A percentile compares a stretch with the other conserved stretches of the same genome.
These are phyloP conservation scores for Diadegma fenestrale DNA, from an alignment of 2,888 invertebrate species.

Conservation along the genomic window DNA sequence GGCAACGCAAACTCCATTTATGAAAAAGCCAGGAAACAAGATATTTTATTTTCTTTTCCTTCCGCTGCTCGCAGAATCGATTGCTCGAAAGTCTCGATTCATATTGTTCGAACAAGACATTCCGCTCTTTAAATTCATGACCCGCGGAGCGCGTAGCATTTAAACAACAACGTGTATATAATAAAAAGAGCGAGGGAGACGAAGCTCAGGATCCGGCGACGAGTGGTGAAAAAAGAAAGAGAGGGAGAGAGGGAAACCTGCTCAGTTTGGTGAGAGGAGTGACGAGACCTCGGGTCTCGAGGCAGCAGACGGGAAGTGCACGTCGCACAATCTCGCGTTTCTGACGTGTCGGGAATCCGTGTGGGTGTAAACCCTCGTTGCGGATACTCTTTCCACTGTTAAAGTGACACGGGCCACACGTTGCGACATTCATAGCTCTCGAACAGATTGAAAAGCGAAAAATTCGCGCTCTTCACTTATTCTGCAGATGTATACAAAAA, in stretches of 20 bases:
- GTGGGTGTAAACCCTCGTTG: constrained; percentile 48
- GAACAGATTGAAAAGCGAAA: constrained; percentile 7
- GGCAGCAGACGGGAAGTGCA: constrained; percentile 63
- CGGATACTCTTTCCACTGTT: constrained; percentile 47
- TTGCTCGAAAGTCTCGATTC: constrained; percentile 40
- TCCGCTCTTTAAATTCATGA: not conserved
- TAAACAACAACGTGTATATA: constrained; percentile 26
- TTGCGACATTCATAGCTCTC: constrained; percentile 35
- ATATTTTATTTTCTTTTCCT: not conserved
- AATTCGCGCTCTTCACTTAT: not conserved
- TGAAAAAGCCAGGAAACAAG: not conserved
- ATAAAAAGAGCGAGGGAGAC: not conserved
- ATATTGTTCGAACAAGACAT: constrained; percentile 19
- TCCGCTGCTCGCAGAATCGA: constrained; percentile 11
- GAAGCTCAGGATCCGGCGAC: constrained; percentile 20
- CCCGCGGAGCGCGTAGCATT: not conserved
- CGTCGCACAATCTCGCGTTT: constrained; percentile 47
- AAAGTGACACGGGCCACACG: constrained; percentile 25
- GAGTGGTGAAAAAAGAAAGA: not conserved
- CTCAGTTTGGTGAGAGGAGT: constrained; percentile 52
- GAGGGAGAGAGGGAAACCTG: constrained; percentile 41
- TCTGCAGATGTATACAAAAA: not conserved
- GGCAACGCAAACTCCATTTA: not conserved
- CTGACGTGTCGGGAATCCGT: constrained; percentile 31
- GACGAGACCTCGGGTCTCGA: constrained; percentile 51